Evolutionary conservation across 2,888 invertebrate species (phyloP).

Genomic region (Leptinotarsa peninsularis): DNA sequence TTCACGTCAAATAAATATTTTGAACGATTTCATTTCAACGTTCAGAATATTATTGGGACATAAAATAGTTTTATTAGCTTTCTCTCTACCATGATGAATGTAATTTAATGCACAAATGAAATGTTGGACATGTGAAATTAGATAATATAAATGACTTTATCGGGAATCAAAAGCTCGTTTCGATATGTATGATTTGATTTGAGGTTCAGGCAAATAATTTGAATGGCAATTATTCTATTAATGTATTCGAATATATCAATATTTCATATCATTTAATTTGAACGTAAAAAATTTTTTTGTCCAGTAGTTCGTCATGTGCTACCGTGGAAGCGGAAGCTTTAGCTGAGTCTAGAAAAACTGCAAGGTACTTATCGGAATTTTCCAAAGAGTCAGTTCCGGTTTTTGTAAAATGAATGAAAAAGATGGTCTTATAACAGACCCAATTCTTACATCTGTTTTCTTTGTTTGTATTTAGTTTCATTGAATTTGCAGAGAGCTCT

Average conservation of each 20-base stretch:
- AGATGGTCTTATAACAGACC: too few species aligned
- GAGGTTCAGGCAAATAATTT: background rate
- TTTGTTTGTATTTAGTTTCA: too few species aligned
- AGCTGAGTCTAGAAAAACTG: too few species aligned
- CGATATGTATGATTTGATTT: background rate
- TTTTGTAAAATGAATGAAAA: too few species aligned
- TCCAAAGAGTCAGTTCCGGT: too few species aligned
- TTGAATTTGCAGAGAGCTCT: too few species aligned
- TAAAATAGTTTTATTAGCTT: background rate
- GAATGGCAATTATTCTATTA: background rate
- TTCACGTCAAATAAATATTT: background rate
- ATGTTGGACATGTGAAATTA: background rate
- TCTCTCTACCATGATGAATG: background rate
- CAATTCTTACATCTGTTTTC: too few species aligned
- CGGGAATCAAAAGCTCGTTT: background rate
- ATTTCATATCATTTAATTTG: too few species aligned
- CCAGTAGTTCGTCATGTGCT: too few species aligned
- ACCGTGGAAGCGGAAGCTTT: too few species aligned
- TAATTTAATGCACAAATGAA: background rate
- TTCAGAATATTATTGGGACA: background rate
- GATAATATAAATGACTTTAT: background rate
- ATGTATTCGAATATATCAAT: background rate
- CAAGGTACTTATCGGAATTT: too few species aligned
- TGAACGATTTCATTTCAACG: background rate
- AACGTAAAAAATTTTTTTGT: too few species aligned